Base-by-base conservation (phyloP, 2,888 invertebrate species). In the Noctua comes region DNA sequence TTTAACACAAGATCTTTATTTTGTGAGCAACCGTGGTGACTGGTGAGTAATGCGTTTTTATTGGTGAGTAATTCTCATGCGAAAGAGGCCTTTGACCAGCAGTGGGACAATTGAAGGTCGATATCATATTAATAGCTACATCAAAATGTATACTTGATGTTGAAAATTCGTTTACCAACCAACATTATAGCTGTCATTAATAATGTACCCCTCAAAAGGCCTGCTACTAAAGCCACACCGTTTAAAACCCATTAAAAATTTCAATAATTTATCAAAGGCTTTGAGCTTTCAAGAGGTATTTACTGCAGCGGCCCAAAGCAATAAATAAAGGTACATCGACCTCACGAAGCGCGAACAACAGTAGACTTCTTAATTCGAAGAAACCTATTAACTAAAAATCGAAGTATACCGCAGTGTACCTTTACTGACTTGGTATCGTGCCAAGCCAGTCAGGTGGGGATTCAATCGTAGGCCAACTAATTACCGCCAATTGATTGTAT, bases 291-390 rank as follows among this genome's bases (percentile, higher is more conserved):
- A 54, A 68, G 46, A 68, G 54, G 76, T 76, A 76, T 68, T 76
- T 57, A 76, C 68, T 64, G 76, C 80, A 80, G 48, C 2, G 54
- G 36, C 6, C n/a, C 40, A 1, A 46, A 43, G 70, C 31, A 82
- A 77, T 79, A 73, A 76, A 82, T 84, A 76, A 84, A 36, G n/a
- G 82, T 80, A 79, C 84, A 69, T 68, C 57, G 80, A 78, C 71
- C 77, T 48, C 57, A 73, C 68, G 43, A 69, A 77, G 68, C 57
- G 71, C 69, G 82, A 77, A 87, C 86, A 84, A 82, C 78, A 24
- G n/a, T 71, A 40, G 87, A 86, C 77, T 86, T 77, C 69, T 82
- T 79, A 86, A 83, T 88, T 85, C 83, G 59, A 77, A 86, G 88
- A 88, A 85, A 83, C 72, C 77, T 77, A 79, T 81, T 88, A 77